Conservation (phyloP, 2,888 invertebrate species). For the Chesias legatella region DNA sequence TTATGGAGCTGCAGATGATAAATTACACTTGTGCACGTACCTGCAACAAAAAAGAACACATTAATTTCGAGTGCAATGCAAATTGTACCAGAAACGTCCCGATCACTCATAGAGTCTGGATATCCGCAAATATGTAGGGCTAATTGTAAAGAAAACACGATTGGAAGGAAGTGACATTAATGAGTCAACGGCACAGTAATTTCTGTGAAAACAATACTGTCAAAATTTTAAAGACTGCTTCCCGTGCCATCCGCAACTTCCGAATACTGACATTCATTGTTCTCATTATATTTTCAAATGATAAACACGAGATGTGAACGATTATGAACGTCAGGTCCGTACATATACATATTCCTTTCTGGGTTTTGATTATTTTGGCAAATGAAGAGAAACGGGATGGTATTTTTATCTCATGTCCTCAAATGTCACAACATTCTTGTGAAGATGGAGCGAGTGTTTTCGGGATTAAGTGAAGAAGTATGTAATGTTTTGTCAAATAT, state of each 20-base stretch:
- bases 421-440: constrained; percentile 26
- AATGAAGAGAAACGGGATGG: constrained; percentile 23
- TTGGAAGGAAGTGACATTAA: constrained; percentile 1
- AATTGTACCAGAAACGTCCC: no score
- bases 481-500: constrained; percentile 8
- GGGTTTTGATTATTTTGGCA: constrained; percentile 25
- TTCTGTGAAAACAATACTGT: constrained; percentile 10
- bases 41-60: constrained; percentile 33
- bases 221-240: constrained; percentile 9
- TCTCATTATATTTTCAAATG: constrained; percentile 4
- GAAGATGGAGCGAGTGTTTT: constrained; percentile 10
- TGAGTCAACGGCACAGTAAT: constrained; percentile 7
- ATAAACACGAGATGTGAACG: constrained; percentile 5
- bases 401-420: constrained; percentile 24
- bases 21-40: constrained; percentile 28
- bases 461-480: constrained; percentile 16
- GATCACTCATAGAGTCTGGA: no score
- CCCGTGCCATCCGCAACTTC: constrained; percentile 5
- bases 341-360: constrained; percentile 12
- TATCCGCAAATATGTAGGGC: no score
- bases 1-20: constrained; percentile 3
- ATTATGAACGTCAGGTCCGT: neutral
- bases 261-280: constrained; percentile 4
- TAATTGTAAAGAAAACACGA: neutral
- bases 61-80: neutral